These are phyloP conservation scores for Sisor rabdophorus DNA, from an alignment of 2,113 vertebrate species.

Conservation along the genomic window DNA sequence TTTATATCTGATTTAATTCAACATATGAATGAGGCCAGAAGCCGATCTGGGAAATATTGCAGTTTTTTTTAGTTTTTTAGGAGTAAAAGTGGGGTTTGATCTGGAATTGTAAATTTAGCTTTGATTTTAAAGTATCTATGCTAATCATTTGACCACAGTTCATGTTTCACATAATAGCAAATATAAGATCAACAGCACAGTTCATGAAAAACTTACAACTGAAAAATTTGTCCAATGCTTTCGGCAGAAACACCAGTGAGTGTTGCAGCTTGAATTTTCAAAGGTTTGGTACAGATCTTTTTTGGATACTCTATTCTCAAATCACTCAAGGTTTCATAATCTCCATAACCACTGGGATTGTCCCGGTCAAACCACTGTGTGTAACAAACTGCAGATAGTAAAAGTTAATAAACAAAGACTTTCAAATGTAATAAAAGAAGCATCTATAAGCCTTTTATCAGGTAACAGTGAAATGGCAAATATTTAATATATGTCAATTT, in stretches of 20 bases:
- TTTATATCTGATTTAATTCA: no score
- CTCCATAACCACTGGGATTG: constrained; percentile 52
- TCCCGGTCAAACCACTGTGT: constrained; percentile 62
- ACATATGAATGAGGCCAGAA: no score
- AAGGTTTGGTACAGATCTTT: constrained; percentile 47
- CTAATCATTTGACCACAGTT: not conserved
- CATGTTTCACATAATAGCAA: not conserved
- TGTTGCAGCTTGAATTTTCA: constrained; percentile 55
- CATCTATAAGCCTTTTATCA: not conserved
- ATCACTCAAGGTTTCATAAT: constrained; percentile 57
- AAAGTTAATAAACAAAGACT: not conserved
- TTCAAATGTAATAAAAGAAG: no score
- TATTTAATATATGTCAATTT: not conserved
- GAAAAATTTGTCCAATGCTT: constrained; percentile 45
- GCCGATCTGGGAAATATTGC: no score
- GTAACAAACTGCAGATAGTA: not conserved
- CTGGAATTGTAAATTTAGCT: not conserved
- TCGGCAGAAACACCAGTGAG: constrained; percentile 45
- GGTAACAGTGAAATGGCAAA: not conserved
- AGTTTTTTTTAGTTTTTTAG: no score
- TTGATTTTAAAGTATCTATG: not conserved
- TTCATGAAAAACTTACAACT: constrained; percentile 41
- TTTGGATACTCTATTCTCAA: constrained; percentile 44
- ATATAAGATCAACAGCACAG: not conserved
- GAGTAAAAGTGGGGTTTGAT: no score